Base-by-base conservation (phyloP, 1,140 invertebrate genomes). In the Brachionus paranguensis region DNA sequence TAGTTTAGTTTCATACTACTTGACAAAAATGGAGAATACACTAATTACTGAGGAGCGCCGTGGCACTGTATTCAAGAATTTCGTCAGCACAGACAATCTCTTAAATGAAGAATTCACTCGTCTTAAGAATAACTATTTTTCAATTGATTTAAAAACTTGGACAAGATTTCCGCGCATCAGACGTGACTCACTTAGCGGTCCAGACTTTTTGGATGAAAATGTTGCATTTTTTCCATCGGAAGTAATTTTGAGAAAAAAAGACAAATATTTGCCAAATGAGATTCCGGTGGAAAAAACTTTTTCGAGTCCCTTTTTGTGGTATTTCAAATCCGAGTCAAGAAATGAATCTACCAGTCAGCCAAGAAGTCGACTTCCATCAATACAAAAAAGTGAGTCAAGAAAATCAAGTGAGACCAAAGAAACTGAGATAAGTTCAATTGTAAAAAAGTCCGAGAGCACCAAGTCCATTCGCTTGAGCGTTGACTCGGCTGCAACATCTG, bases 251-350 rank as follows among this genome's bases (percentile, higher is more conserved):
- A 41, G 17, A 41, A 72, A 20, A 11, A 7, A 29, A 29, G 33
- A 11, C 0, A 43, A 43, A 10, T 37, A 24, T 43, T 72, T 43
- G 14, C 5, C 33, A 41, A 41, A 43, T 72, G 68, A 72, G 24
- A 14, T 72, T 43, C 68, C 68, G 10, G 14, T 43, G 33, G 41
- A 72, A 47, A 41, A 43, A 72, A 41, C 41, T 8, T 43, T 43
- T 72, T 72, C 68, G 3, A 72, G 37, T 72, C 68, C 68, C 0
- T 72, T 72, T 43, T 79, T 53, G 17, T 79, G 76, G 76, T 79
- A 79, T 27, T 79, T 24, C 20, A 72, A 72, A 72, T 10, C 11
- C 0, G 53, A 60, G 0, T 60, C n/a, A 2, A 72, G 37, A 41
- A 72, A 43, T 72, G 27, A 14, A n/a, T 68, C 65, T 1, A 41